These are phyloP conservation scores for Labeo rohita DNA, from an alignment of 2,113 vertebrate species.

Conservation along the genomic window DNA sequence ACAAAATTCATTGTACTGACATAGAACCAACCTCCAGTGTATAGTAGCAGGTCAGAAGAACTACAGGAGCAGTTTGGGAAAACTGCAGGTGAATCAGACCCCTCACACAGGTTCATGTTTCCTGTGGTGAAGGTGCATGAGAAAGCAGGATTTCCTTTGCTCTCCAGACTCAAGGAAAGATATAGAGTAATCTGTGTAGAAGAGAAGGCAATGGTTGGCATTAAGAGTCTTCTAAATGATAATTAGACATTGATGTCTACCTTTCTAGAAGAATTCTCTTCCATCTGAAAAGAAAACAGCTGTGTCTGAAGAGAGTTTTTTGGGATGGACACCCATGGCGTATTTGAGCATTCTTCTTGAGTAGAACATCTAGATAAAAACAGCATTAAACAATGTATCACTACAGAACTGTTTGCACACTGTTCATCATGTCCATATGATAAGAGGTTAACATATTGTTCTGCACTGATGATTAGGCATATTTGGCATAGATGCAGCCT, in stretches of 20 bases:
- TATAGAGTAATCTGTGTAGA: conserved; percentile 61
- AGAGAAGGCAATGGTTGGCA: too few species aligned
- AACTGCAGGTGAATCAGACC: rapidly evolving
- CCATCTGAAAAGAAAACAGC: conserved; percentile 63
- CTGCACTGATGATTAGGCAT: too few species aligned
- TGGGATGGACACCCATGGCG: conserved; percentile 68
- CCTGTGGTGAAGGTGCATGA: conserved; percentile 60
- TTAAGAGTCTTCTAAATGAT: background rate
- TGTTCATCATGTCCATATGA: too few species aligned
- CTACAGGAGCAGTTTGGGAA: conserved; percentile 69
- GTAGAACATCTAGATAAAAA: conserved; percentile 66
- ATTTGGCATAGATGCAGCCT: too few species aligned
- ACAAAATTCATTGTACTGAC: background rate
- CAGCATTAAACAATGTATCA: too few species aligned
- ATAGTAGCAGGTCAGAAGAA: conserved; percentile 43
- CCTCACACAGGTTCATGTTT: conserved; percentile 33
- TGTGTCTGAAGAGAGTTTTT: conserved; percentile 54
- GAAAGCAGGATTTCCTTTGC: conserved; percentile 25
- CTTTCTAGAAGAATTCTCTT: conserved; percentile 33
- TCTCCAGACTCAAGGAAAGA: conserved; percentile 48
- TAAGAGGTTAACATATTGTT: too few species aligned
- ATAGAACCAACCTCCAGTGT: conserved; percentile 62
- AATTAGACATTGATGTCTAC: conserved; percentile 43
- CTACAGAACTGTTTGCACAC: too few species aligned
- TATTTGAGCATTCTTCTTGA: conserved; percentile 62